Evolutionary conservation across 1,140 invertebrate genomes (phyloP).

Genomic region (Paralvinella palmiformis): DNA sequence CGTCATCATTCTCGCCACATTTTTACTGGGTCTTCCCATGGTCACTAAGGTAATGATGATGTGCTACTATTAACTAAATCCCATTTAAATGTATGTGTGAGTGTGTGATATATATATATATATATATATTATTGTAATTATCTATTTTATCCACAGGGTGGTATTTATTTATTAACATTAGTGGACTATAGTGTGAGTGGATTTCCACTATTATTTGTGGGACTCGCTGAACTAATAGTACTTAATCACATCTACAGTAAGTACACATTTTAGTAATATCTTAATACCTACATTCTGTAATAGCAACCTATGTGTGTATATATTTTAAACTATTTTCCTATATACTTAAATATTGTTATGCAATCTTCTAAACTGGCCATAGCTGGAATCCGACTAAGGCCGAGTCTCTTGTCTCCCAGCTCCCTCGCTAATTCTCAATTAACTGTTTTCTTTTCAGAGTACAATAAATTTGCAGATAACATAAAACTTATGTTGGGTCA

Average conservation of each 20-base stretch:
- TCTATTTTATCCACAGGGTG: conserved; percentile 50
- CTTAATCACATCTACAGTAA: conserved; percentile 67
- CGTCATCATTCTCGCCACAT: conserved; percentile 7
- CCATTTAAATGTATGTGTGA: no score
- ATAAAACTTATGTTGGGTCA: conserved; percentile 48
- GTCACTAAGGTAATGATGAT: conserved; percentile 1
- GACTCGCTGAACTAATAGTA: conserved; percentile 59
- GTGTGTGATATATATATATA: no score
- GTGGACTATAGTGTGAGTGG: conserved; percentile 80
- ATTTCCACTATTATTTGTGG: conserved; percentile 75
- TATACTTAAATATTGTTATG: no score
- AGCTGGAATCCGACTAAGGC: no score
- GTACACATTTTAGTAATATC: not conserved
- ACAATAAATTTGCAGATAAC: conserved; percentile 31
- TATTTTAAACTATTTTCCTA: no score
- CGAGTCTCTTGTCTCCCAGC: no score
- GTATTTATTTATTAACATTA: conserved; percentile 74
- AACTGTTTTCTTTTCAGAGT: conserved; percentile 3
- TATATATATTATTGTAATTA: not conserved
- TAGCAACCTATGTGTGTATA: not conserved
- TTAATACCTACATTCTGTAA: not conserved
- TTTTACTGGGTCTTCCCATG: conserved; percentile 16
- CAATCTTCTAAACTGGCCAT: no score
- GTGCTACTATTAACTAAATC: not conserved
- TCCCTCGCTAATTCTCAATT: not conserved